Base-by-base conservation (phyloP, 2,888 invertebrate species). In the Eurois occulta region DNA sequence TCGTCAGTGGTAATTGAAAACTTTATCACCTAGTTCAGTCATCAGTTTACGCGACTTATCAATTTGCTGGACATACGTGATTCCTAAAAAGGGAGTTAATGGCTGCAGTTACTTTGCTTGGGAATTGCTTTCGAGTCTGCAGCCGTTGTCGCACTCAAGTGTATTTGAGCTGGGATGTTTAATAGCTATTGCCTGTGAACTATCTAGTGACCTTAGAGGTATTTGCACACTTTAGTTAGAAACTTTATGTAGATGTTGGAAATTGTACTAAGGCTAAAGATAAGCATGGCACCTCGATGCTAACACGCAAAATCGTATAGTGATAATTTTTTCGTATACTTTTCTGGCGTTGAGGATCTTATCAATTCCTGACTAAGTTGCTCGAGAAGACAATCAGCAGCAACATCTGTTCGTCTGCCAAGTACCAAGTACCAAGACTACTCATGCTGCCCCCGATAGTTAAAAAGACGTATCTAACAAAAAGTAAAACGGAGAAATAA, bases 1-100 rank as follows among this genome's bases (percentile, higher is more conserved):
- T 70, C 41, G 24, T 32, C 48, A 72, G 16, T 41, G 58, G 60
- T 60, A 67, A 81, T 81, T 81, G 75, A 71, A 81, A 75, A 52
- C 18, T 70, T 71, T 70, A 68, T 65, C 64, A 32, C 55, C 67
- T 55, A 16, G 43, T 67, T 55, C 18, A 32, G 16, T 46, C 46
- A 79, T 79, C 65, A 32, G 38, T 32, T 80, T 64, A 38, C n/a
- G 46, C 4, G 21, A 28, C 13, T 35, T 32, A 80, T 62, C 62
- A 80, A 80, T 64, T 62, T 64, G 48, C 81, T 80, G 58, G 64
- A 43, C 11, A 43, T 65, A 60, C 58, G 32, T 16, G 21, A 70
- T 65, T 65, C 74, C 68, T 43, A 24, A 80, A 72, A 73, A 32
- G 48, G 81, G 8, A 43, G 16, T 21, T 73, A 69, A 73, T 80